Conservation (phyloP, 2,113 vertebrate species). For the Hiodon alosoides region DNA sequence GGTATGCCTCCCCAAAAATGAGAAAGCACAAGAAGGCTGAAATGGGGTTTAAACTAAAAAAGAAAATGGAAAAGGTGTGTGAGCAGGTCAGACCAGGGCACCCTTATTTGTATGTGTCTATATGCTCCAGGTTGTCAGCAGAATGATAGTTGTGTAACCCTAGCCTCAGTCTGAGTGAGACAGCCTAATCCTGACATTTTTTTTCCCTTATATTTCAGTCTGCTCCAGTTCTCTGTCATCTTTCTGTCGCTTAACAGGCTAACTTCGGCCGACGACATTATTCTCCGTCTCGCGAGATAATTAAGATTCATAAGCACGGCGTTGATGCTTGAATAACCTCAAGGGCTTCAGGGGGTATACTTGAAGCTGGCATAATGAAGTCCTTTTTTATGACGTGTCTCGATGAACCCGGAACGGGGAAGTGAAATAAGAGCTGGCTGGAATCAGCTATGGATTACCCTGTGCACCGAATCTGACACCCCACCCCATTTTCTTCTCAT, state of each 20-base stretch:
- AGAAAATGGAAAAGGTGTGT: too few relatives aligned
- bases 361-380: conserved; percentile 51
- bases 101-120: too few relatives aligned
- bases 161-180: too few relatives aligned
- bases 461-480: conserved; percentile 54
- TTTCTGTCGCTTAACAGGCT: background rate
- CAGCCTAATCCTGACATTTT: too few relatives aligned
- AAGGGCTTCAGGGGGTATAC: conserved; percentile 47
- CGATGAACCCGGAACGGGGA: conserved; percentile 60
- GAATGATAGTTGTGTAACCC: too few relatives aligned
- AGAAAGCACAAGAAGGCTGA: too few relatives aligned
- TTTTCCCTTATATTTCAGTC: too few relatives aligned
- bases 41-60: too few relatives aligned
- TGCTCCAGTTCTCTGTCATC: too few relatives aligned
- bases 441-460: conserved; percentile 55
- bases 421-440: conserved; percentile 63
- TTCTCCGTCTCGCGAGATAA: conserved; percentile 23
- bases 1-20: too few relatives aligned
- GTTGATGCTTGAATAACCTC: conserved; percentile 45
- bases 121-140: too few relatives aligned
- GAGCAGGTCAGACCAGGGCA: too few relatives aligned
- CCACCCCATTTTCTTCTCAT: conserved; percentile 34
- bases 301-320: conserved; percentile 45
- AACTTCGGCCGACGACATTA: background rate
- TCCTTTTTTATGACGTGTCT: conserved; percentile 64